A percentile compares a stretch with the other conserved stretches of the same genome.
phyloP scores from a whole-genome alignment of 2,113 vertebrate genomes.

The Eurystomus gularis region DNA sequence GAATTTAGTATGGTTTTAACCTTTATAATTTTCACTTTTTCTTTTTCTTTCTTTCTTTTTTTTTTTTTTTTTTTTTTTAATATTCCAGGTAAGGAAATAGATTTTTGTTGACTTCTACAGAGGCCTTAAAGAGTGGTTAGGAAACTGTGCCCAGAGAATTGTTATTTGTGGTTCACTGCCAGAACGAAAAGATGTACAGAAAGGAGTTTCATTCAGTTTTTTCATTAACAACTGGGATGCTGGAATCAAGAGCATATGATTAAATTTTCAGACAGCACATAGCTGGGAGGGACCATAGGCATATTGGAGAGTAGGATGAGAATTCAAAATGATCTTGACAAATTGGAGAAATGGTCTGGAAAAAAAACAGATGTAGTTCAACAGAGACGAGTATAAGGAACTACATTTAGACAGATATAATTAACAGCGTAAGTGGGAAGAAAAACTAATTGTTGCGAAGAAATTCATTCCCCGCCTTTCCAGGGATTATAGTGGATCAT shows the following conservation, averaged over 20 bases:
- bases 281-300: conserved; percentile 6
- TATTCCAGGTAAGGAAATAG: neutral
- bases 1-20: neutral
- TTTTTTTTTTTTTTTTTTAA: neutral
- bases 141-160: conserved; percentile 5
- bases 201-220: neutral
- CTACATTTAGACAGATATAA: conserved; percentile 9
- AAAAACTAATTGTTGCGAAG: neutral
- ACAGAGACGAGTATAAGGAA: neutral
- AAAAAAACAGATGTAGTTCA: conserved; percentile 10
- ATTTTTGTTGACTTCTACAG: neutral
- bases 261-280: conserved; percentile 49
- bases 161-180: neutral
- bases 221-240: conserved; percentile 27
- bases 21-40: neutral
- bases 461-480: neutral
- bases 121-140: neutral
- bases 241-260: conserved; percentile 46
- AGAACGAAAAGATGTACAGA: neutral
- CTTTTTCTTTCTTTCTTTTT: neutral
- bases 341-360: conserved; percentile 29
- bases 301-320: neutral
- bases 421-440: neutral
- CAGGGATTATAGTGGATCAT: neutral
- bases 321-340: conserved; percentile 46